A percentile compares a stretch with the other conserved stretches of the same genome.
Evolutionary conservation across 2,797 vertebrate genomes (phyloP).

Genomic region (Garrulus glandarius): DNA sequence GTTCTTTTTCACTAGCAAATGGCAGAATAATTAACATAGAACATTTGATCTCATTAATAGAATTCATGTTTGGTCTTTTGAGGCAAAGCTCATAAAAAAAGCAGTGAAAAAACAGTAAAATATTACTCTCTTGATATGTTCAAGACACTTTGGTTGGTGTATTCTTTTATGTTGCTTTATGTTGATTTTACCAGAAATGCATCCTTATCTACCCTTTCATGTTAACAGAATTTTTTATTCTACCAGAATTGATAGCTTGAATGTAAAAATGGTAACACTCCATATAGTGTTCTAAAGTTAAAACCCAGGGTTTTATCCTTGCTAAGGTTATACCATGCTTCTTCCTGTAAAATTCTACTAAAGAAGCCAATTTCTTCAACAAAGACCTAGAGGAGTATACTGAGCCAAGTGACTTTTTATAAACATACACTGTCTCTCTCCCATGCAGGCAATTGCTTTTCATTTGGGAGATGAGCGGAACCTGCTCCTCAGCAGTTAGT

Average conservation of each 20-base stretch:
- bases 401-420: neutral
- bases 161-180: neutral
- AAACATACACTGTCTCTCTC: neutral
- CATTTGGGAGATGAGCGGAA: neutral
- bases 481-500: neutral
- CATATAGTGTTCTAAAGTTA: neutral
- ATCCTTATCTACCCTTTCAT: neutral
- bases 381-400: neutral
- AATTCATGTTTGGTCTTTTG: conserved; percentile 44
- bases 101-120: neutral
- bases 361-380: neutral
- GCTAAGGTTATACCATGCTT: neutral
- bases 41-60: conserved; percentile 57
- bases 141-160: neutral
- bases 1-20: conserved; percentile 34
- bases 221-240: neutral
- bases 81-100: conserved; percentile 25
- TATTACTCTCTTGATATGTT: neutral
- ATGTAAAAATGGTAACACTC: neutral
- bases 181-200: conserved; percentile 20
- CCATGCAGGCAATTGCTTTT: neutral
- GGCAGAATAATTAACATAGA: conserved; percentile 49
- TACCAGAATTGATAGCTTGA: neutral
- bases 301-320: neutral
- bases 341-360: neutral